Evolutionary conservation across 2,888 invertebrate genomes (phyloP), one percentile per base, ranked within the genome.

Genomic region (Apamea anceps): DNA sequence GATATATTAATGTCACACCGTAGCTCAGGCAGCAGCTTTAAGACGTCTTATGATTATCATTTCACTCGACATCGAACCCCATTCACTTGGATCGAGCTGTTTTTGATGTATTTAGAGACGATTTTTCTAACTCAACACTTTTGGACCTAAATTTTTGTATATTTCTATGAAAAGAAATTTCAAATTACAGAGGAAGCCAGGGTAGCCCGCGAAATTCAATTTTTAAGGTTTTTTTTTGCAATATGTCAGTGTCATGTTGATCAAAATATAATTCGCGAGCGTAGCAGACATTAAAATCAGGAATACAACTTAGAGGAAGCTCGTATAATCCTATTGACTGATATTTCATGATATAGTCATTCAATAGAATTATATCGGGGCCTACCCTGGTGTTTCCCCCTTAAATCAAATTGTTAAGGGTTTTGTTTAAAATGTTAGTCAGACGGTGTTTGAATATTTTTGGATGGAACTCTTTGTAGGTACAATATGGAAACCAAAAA

Each of bases 401-500:
- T n/a, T 57, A 73, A 74, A 72, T 70, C 70, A 66, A n/a, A 51
- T 77, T 81, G 74, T 80, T 81, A 63, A 74, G 7, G 67, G 42
- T 78, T 79, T 82, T 77, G 48, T 80, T 88, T 45, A 25, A 67
- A 77, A 77, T 63, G 48, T 66, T 54, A 66, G 42, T 62, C 67
- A 82, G 87, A 81, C 86, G 85, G 82, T 85, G 84, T 89, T 86
- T 87, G 83, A 85, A 88, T 95, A 94, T 95, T 95, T 95, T 95
- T 94, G 93, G 94, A 95, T 90, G 88, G 93, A 92, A 92, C 90
- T 94, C 91, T 94, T 94, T 94, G 93, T 95, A 93, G 90, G 91
- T 92, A 94, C 94, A 94, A 94, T 92, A 93, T 93, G 92, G 90
- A 94, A 95, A 95, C 96, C 96, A 96, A 96, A 96, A 95, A 95